phyloP scores from a whole-genome alignment of 37 sponge, comb jelly and placozoan species.

The Chondrosia reniformis region DNA sequence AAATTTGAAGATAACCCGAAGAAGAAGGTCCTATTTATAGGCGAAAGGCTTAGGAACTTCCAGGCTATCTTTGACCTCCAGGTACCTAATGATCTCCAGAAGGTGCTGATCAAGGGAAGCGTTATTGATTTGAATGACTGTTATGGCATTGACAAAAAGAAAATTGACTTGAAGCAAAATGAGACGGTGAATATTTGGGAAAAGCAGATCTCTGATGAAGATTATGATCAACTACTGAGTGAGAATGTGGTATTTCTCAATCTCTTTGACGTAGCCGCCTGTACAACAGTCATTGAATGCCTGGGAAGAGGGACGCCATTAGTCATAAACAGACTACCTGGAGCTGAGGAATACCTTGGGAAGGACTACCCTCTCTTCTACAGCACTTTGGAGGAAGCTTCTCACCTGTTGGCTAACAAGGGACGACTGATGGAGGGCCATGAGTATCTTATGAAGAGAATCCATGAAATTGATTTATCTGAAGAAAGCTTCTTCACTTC shows the following conservation, averaged over 20 bases:
- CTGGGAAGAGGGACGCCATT: constrained; percentile 42
- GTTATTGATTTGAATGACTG: constrained; percentile 38
- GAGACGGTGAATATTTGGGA: constrained; percentile 13
- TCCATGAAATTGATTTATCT: background rate
- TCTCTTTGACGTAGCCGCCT: constrained; percentile 49
- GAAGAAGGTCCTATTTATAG: constrained; percentile 31
- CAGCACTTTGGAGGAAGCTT: constrained; percentile 41
- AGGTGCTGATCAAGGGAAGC: constrained; percentile 35
- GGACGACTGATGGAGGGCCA: constrained; percentile 29
- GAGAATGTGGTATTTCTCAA: constrained; percentile 52
- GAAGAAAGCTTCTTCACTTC: constrained; percentile 19
- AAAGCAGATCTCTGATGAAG: constrained; percentile 42
- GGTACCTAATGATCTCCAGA: constrained; percentile 24
- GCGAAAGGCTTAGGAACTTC: constrained; percentile 48
- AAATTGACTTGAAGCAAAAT: constrained; percentile 15
- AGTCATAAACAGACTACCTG: constrained; percentile 55
- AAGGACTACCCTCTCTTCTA: constrained; percentile 55
- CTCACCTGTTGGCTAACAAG: constrained; percentile 5
- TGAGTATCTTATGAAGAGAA: constrained; percentile 11
- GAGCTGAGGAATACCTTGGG: constrained; percentile 51
- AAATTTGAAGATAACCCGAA: constrained; percentile 18
- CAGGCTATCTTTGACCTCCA: constrained; percentile 47
- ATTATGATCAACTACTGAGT: constrained; percentile 49
- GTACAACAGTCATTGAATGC: constrained; percentile 56
- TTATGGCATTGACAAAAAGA: constrained; percentile 7